A percentile compares a stretch with the other conserved stretches of the same genome.
Evolutionary conservation across 1,140 invertebrate species (phyloP).

Genomic region (Ips typographus): DNA sequence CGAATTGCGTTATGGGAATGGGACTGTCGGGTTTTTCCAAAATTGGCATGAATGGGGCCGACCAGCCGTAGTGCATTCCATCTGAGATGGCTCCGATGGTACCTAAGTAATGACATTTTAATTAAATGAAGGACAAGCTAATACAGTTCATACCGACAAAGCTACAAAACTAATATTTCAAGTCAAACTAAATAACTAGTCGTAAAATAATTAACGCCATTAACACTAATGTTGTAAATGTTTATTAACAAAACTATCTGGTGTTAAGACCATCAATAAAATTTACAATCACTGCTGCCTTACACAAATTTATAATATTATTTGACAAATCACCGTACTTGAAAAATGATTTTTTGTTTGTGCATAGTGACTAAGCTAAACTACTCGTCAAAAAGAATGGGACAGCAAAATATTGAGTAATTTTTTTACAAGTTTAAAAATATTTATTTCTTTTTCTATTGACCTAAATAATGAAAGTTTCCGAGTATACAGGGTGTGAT

Average conservation of each 20-base stretch:
- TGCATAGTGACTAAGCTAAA: too few relatives aligned
- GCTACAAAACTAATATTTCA: not conserved
- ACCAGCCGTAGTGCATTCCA: constrained; percentile 58
- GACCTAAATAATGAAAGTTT: too few relatives aligned
- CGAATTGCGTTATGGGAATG: constrained; percentile 45
- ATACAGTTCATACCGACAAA: not conserved
- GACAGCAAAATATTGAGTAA: too few relatives aligned
- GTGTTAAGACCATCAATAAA: not conserved
- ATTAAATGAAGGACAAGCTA: not conserved
- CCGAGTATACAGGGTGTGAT: too few relatives aligned
- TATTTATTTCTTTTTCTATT: too few relatives aligned
- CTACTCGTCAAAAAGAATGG: too few relatives aligned
- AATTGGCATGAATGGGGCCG: constrained; percentile 61
- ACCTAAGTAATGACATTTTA: constrained; percentile 23
- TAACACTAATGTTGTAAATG: not conserved
- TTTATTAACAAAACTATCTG: not conserved
- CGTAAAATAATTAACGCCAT: not conserved
- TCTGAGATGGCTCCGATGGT: constrained; percentile 46
- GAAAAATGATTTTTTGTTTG: too few relatives aligned
- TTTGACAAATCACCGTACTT: too few relatives aligned
- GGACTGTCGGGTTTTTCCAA: constrained; percentile 49
- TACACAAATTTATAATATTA: too few relatives aligned
- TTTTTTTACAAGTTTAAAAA: too few relatives aligned
- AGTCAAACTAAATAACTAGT: not conserved
- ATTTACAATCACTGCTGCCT: too few relatives aligned